Conservation (phyloP, 2,113 vertebrate species). For the Thamnaconus septentrionalis region DNA sequence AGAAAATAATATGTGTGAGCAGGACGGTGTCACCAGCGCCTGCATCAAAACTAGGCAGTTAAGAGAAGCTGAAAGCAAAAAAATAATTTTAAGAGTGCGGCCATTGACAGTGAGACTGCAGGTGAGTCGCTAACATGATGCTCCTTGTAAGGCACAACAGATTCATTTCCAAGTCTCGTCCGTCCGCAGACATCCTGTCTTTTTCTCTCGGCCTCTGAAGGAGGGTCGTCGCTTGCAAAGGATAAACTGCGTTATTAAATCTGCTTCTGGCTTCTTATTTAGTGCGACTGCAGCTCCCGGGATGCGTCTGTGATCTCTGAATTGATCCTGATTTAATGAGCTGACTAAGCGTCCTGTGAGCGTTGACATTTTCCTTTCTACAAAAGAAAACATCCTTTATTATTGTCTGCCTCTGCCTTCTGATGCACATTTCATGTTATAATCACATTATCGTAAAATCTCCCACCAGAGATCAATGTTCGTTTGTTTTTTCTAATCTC, state of each 20-base stretch:
- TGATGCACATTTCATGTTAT: too few relatives aligned
- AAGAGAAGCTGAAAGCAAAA: too few relatives aligned
- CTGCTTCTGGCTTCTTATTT: background rate
- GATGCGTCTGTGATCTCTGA: background rate
- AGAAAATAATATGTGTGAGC: background rate
- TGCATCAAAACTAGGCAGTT: too few relatives aligned
- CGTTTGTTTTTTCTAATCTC: too few relatives aligned
- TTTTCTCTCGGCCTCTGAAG: background rate
- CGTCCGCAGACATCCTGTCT: background rate
- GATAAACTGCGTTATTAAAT: conserved; percentile 7
- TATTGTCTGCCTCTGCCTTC: too few relatives aligned
- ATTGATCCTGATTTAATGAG: conserved; percentile 4
- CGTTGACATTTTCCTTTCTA: conserved; percentile 9
- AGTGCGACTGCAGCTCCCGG: background rate
- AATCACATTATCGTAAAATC: too few relatives aligned
- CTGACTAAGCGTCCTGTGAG: background rate
- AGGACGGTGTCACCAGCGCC: background rate
- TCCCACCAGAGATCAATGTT: too few relatives aligned
- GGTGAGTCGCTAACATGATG: background rate
- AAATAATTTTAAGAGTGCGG: too few relatives aligned
- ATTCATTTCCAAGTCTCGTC: conserved; percentile 4
- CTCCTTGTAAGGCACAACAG: background rate
- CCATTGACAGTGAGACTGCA: background rate
- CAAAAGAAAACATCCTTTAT: background rate
- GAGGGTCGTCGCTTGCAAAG: background rate